Percentiles rank a stretch among this genome's conserved stretches.
Evolutionary conservation across 2,797 vertebrate species (phyloP).

Genomic region (Miopithecus talapoin): DNA sequence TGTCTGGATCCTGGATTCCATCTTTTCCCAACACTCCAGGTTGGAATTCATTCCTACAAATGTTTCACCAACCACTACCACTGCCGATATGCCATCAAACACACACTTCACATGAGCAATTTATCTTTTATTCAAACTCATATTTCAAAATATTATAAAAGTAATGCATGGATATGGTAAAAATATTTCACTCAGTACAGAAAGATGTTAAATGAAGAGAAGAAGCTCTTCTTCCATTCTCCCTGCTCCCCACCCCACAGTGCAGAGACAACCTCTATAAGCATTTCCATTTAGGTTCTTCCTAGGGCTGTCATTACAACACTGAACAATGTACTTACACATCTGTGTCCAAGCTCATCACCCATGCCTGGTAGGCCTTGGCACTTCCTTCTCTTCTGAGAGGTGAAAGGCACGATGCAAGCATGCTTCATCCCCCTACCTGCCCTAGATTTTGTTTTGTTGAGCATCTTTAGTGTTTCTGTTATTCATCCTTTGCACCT

Average conservation of each 20-base stretch:
- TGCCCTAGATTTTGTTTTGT: too few species aligned
- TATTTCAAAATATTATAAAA: not conserved
- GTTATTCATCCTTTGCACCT: too few species aligned
- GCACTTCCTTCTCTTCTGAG: not conserved
- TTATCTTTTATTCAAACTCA: not conserved
- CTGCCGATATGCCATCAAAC: not conserved
- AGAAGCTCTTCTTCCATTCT: not conserved
- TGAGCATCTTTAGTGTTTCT: not conserved
- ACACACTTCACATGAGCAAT: not conserved
- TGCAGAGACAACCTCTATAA: not conserved
- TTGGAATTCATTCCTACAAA: not conserved
- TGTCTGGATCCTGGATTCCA: not conserved
- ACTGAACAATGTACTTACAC: not conserved
- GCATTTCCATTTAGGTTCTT: not conserved
- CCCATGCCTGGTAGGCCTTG: fast-evolving
- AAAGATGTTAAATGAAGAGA: not conserved
- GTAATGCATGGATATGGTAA: fast-evolving
- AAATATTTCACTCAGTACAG: not conserved
- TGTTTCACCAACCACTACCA: not conserved
- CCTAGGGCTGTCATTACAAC: not conserved
- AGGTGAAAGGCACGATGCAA: fast-evolving
- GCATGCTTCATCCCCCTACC: fast-evolving
- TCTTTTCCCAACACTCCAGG: not conserved
- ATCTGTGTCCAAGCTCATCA: not conserved
- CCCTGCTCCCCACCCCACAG: not conserved